Conservation (phyloP, 2,113 vertebrate genomes). For the Hemiscyllium ocellatum region DNA sequence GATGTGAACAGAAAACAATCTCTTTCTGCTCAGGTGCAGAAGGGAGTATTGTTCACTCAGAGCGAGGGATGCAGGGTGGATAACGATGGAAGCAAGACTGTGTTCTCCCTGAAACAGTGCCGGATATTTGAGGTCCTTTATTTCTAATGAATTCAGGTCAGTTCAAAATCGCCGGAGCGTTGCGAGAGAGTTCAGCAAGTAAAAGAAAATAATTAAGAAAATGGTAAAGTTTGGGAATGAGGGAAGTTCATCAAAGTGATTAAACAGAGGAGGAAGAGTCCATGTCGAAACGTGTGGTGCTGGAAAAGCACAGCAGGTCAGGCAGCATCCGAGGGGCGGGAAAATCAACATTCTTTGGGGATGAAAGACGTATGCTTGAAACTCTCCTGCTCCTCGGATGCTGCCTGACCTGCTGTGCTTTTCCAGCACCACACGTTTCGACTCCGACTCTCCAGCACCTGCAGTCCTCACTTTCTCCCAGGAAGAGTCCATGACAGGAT, state of each 20-base stretch:
- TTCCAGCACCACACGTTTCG: too few species aligned
- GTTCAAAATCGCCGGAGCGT: neutral
- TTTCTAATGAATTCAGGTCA: neutral
- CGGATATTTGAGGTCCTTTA: neutral
- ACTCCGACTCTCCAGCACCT: too few species aligned
- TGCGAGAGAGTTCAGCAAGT: neutral
- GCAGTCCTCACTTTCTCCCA: too few species aligned
- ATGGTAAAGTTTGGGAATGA: neutral
- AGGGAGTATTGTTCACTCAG: neutral
- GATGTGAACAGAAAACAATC: neutral
- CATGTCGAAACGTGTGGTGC: neutral
- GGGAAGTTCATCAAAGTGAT: neutral
- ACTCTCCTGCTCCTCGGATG: too few species aligned
- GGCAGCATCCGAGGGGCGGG: too few species aligned
- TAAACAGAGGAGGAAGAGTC: neutral
- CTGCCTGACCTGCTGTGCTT: too few species aligned
- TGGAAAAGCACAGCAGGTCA: too few species aligned
- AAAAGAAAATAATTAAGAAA: neutral
- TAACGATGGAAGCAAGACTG: neutral
- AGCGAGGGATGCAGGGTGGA: neutral
- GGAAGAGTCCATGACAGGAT: neutral
- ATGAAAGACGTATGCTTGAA: too few species aligned
- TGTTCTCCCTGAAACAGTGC: neutral
- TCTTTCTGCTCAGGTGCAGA: neutral
- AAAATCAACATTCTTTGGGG: too few species aligned